phyloP scores from a whole-genome alignment of 2,888 invertebrate genomes.

The Holacanthella duospinosa region DNA sequence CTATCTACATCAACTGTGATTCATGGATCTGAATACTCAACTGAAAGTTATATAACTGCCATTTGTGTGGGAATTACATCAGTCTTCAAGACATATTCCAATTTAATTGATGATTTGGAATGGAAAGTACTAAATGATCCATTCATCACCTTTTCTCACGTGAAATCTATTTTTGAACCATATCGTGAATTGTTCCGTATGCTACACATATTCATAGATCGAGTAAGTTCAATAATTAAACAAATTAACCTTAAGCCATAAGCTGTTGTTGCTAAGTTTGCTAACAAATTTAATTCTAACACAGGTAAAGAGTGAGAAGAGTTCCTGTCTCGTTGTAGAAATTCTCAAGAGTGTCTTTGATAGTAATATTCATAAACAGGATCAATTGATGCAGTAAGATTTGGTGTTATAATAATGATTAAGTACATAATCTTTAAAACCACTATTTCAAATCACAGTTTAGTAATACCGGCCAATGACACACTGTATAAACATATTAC shows the following conservation, averaged over 20 bases:
- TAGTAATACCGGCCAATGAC: constrained; percentile 30
- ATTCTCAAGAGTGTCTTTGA: constrained; percentile 33
- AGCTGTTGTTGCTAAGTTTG: no score
- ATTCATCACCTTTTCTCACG: constrained; percentile 27
- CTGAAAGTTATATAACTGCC: constrained; percentile 28
- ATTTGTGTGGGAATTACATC: constrained; percentile 31
- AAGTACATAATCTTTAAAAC: no score
- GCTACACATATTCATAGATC: constrained; percentile 19
- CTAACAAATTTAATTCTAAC: constrained; percentile 10
- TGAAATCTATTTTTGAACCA: constrained; percentile 24
- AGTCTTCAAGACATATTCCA: constrained; percentile 25
- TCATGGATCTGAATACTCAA: no score
- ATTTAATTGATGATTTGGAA: constrained; percentile 26
- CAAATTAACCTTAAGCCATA: background rate
- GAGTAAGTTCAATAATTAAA: constrained; percentile 14
- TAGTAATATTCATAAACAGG: constrained; percentile 30
- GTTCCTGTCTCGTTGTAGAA: constrained; percentile 31
- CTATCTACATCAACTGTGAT: background rate
- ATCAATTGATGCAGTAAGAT: constrained; percentile 21
- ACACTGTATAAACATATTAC: constrained; percentile 34
- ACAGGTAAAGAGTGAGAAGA: constrained; percentile 25
- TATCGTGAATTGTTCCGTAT: constrained; percentile 25
- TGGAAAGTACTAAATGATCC: constrained; percentile 27
- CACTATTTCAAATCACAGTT: no score
- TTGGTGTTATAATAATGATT: no score